phyloP scores from a whole-genome alignment of 2,113 vertebrate species.

The Spea bombifrons region DNA sequence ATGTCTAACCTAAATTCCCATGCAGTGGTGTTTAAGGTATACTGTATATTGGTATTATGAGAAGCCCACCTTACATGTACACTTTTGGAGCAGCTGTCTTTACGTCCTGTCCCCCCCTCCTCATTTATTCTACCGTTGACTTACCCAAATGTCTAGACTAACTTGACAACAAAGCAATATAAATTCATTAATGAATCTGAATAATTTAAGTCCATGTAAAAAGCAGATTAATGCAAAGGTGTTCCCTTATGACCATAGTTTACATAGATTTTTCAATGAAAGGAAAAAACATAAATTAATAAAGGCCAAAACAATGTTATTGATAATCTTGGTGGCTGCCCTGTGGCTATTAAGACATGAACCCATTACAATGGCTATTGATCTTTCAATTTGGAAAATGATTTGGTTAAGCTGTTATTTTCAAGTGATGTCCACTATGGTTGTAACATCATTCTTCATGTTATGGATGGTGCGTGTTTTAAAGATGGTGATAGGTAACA shows the following conservation, averaged over 20 bases:
- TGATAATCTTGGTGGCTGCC: slow-evolving; percentile 52
- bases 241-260: slow-evolving; percentile 57
- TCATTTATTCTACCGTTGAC: slow-evolving; percentile 34
- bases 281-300: slow-evolving; percentile 62
- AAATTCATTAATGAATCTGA: slow-evolving; percentile 65
- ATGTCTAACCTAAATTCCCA: too few relatives aligned
- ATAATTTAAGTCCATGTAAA: slow-evolving; percentile 63
- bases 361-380: slow-evolving; percentile 55
- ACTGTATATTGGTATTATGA: too few relatives aligned
- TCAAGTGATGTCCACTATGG: slow-evolving; percentile 35
- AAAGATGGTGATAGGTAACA: neutral
- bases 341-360: slow-evolving; percentile 59
- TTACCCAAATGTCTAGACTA: slow-evolving; percentile 40
- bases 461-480: slow-evolving; percentile 22
- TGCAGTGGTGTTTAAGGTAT: too few relatives aligned
- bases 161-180: slow-evolving; percentile 53
- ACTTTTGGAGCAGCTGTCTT: too few relatives aligned
- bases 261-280: slow-evolving; percentile 61
- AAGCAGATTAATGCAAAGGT: slow-evolving; percentile 55
- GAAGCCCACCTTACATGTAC: too few relatives aligned
- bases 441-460: slow-evolving; percentile 3
- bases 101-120: too few relatives aligned
- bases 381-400: slow-evolving; percentile 51
- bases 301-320: slow-evolving; percentile 57
- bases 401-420: slow-evolving; percentile 61